Percentiles rank a stretch among this genome's conserved stretches.
Conservation (phyloP, 1,140 invertebrate species). For the Leucophenga varia region DNA sequence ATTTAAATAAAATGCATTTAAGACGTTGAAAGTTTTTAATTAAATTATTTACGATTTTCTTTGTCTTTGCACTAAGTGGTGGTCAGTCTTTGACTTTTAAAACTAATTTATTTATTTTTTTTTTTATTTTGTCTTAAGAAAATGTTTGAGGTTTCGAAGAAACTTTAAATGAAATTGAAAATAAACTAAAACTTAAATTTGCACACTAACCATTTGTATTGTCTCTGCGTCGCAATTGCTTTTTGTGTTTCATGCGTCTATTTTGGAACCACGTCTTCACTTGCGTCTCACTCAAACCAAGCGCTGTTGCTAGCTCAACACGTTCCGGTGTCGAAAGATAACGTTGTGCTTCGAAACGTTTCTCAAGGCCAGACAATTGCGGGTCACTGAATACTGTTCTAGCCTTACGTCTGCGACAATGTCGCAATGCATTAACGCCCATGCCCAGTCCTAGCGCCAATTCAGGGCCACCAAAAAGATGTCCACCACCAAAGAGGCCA, state of each 20-base stretch:
- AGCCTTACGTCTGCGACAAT: constrained; percentile 89
- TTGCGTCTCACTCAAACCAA: constrained; percentile 96
- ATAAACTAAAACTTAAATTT: background rate
- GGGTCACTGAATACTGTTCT: constrained; percentile 98
- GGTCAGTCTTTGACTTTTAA: no score
- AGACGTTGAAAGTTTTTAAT: no score
- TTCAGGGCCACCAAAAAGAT: constrained; percentile 58
- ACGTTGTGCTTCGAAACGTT: constrained; percentile 92
- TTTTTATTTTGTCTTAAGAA: no score
- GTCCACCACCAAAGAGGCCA: constrained; percentile 48
- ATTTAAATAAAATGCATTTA: constrained; percentile 19
- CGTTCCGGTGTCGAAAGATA: constrained; percentile 97
- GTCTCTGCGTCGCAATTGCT: constrained; percentile 70
- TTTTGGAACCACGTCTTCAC: constrained; percentile 99
- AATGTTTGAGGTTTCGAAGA: background rate
- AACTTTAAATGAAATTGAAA: constrained; percentile 29
- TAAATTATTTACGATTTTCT: no score
- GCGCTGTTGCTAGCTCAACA: constrained; percentile 86
- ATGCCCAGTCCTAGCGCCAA: constrained; percentile 60
- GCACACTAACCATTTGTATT: constrained; percentile 45
- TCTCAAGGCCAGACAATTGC: constrained; percentile 91
- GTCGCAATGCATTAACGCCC: constrained; percentile 74
- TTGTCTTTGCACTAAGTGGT: no score
- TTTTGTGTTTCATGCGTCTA: constrained; percentile 96
- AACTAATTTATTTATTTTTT: no score